Evolutionary conservation across 2,888 invertebrate genomes (phyloP).

Genomic region (Hofmannophila pseudospretella): DNA sequence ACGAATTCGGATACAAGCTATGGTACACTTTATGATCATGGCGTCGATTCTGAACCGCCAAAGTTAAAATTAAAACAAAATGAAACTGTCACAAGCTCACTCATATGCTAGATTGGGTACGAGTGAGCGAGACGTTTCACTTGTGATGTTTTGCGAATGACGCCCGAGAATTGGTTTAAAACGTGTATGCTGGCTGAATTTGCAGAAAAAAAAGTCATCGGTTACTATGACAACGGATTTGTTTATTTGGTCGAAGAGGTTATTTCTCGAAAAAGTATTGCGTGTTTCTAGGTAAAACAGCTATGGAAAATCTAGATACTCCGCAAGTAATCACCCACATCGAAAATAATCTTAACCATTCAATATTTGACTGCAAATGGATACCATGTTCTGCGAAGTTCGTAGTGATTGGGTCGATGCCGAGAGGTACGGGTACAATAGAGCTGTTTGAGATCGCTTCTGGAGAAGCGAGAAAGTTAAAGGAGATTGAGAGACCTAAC

Average conservation of each 20-base stretch:
- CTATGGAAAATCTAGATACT: constrained; percentile 76
- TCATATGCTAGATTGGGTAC: too few species aligned
- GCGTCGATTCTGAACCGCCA: too few species aligned
- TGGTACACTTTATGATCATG: too few species aligned
- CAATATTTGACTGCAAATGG: constrained; percentile 96
- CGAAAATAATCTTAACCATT: constrained; percentile 89
- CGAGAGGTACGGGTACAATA: constrained; percentile 90
- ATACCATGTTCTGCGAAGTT: constrained; percentile 96
- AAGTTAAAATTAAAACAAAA: too few species aligned
- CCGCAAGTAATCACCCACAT: constrained; percentile 94
- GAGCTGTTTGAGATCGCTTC: constrained; percentile 88
- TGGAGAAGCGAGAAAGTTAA: constrained; percentile 82
- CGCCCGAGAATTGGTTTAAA: too few species aligned
- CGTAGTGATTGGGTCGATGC: constrained; percentile 90
- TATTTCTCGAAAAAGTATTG: constrained; percentile 11
- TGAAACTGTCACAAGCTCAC: too few species aligned
- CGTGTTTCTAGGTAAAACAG: background rate
- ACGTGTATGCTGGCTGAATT: background rate
- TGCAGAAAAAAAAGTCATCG: constrained; percentile 5
- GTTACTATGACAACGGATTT: constrained; percentile 45
- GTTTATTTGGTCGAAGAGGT: constrained; percentile 30
- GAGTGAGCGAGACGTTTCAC: too few species aligned
- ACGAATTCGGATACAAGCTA: too few species aligned
- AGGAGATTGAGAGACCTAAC: constrained; percentile 87
- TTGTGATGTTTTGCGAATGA: too few species aligned